These are phyloP conservation scores for Oryzias melastigma DNA, from an alignment of 2,113 vertebrate genomes.

Conservation along the genomic window DNA sequence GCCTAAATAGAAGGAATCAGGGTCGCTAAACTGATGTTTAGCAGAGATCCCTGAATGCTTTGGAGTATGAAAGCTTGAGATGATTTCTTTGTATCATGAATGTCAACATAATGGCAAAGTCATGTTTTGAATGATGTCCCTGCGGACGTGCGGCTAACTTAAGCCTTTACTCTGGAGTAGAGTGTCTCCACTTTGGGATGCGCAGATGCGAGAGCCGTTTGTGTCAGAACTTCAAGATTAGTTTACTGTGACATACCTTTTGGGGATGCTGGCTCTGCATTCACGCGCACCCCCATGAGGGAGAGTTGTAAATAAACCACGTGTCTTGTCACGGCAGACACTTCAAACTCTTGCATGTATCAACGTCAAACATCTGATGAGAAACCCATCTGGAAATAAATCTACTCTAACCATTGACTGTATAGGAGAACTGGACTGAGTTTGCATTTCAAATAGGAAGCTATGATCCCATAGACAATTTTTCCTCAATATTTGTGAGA, in stretches of 20 bases:
- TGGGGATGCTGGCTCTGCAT: constrained; percentile 50
- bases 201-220: constrained; percentile 50
- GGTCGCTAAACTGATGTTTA: constrained; percentile 53
- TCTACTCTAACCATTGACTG: too few species aligned
- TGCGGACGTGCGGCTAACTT: constrained; percentile 49
- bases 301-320: constrained; percentile 72
- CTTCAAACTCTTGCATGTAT: constrained; percentile 56
- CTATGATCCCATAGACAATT: too few species aligned
- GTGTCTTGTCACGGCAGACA: constrained; percentile 71
- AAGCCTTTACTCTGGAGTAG: constrained; percentile 59
- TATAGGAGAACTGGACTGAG: too few species aligned
- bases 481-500: too few species aligned
- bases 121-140: constrained; percentile 47
- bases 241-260: constrained; percentile 62
- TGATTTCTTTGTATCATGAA: constrained; percentile 35
- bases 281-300: constrained; percentile 61
- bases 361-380: constrained; percentile 36
- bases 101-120: constrained; percentile 46
- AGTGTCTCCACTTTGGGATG: constrained; percentile 45
- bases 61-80: constrained; percentile 29
- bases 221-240: constrained; percentile 64
- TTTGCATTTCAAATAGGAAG: too few species aligned
- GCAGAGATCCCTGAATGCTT: constrained; percentile 38
- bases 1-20: constrained; percentile 64
- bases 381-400: too few species aligned